These are phyloP conservation scores for Watsonalla binaria DNA, from an alignment of 2,888 invertebrate species.

Conservation along the genomic window DNA sequence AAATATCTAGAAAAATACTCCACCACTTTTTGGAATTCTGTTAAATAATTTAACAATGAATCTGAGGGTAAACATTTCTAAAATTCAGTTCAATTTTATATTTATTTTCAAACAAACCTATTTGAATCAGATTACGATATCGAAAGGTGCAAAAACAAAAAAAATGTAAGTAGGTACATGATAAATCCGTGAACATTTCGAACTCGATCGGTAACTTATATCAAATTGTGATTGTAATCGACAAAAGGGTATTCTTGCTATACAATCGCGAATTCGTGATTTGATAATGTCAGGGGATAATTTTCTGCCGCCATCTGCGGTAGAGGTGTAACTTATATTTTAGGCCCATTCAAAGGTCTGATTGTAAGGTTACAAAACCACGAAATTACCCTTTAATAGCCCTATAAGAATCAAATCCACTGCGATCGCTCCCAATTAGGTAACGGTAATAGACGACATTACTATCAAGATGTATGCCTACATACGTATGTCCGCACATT, in stretches of 20 bases:
- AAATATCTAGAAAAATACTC: too few relatives aligned
- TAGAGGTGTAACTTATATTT: neutral
- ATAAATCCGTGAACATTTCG: neutral
- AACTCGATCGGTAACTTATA: neutral
- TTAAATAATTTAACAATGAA: too few relatives aligned
- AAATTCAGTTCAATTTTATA: neutral
- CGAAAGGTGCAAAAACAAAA: neutral
- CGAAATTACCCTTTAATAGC: too few relatives aligned
- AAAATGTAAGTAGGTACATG: neutral
- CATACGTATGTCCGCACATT: too few relatives aligned
- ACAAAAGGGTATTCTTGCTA: slow-evolving; percentile 6
- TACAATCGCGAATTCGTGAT: slow-evolving; percentile 27
- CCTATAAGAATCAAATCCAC: too few relatives aligned
- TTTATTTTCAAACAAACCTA: slow-evolving; percentile 8
- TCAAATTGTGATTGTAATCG: neutral
- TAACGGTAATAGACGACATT: too few relatives aligned
- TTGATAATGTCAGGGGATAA: slow-evolving; percentile 33
- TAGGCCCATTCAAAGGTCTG: neutral
- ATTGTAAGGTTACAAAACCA: too few relatives aligned
- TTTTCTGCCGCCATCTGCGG: neutral
- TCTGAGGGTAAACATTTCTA: too few relatives aligned
- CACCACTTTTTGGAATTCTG: too few relatives aligned
- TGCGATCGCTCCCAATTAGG: too few relatives aligned
- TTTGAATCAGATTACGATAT: neutral
- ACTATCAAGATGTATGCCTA: too few relatives aligned